phyloP scores from a whole-genome alignment of 2,113 vertebrate species.

The Gopherus evgoodei region DNA sequence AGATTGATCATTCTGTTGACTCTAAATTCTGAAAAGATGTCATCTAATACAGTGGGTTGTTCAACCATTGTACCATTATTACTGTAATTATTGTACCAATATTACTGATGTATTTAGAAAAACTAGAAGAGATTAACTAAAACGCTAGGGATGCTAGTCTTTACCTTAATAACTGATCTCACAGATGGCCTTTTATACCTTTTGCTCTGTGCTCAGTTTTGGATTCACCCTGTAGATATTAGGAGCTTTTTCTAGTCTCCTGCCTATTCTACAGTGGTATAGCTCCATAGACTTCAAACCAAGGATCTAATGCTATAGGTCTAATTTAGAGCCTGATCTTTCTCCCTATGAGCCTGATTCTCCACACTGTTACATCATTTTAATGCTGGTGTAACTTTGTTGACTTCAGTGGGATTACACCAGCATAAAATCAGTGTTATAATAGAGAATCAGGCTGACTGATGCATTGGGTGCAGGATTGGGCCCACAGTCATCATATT shows the following conservation, averaged over 20 bases:
- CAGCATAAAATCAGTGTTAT: not conserved
- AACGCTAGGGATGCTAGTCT: not conserved
- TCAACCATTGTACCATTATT: not conserved
- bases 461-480: not conserved
- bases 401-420: not conserved
- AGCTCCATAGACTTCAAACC: not conserved
- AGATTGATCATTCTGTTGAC: not conserved
- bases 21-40: not conserved
- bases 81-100: not conserved
- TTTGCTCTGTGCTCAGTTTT: slow-evolving; percentile 24
- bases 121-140: not conserved
- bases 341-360: not conserved
- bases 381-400: not conserved
- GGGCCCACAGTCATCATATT: not conserved
- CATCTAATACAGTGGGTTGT: not conserved
- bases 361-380: not conserved
- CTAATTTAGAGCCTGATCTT: not conserved
- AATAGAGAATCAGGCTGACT: not conserved
- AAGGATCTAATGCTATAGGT: not conserved
- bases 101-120: not conserved
- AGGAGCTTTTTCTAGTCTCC: not conserved
- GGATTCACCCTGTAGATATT: rapidly evolving
- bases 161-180: not conserved
- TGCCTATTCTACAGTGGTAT: not conserved
- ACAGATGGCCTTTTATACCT: not conserved